Evolutionary conservation across 2,113 vertebrate species (phyloP).

Genomic region (Odontophorus gujanensis): DNA sequence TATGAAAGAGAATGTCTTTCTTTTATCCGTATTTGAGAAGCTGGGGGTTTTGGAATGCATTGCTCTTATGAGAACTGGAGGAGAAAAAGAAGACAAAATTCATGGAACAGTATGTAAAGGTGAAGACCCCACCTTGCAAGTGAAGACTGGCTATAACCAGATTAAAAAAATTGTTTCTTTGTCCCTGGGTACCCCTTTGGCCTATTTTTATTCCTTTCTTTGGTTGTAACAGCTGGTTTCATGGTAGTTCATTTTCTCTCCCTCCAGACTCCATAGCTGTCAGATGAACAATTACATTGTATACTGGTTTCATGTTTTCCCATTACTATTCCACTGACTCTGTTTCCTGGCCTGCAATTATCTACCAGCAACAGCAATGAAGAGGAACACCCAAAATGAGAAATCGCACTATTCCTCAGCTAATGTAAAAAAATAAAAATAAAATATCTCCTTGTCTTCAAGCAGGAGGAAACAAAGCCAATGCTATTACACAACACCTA

Average conservation of each 20-base stretch:
- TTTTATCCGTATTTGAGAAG: neutral
- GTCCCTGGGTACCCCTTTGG: neutral
- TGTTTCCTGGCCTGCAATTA: slow-evolving; percentile 59
- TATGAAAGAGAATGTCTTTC: neutral
- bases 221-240: slow-evolving; percentile 25
- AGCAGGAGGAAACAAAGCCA: slow-evolving; percentile 31
- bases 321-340: slow-evolving; percentile 60
- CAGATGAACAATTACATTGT: slow-evolving; percentile 35
- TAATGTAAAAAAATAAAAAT: slow-evolving; percentile 9
- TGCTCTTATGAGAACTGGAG: neutral
- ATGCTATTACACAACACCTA: neutral
- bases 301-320: slow-evolving; percentile 49
- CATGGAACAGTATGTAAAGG: neutral
- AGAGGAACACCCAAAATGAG: slow-evolving; percentile 46
- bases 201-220: slow-evolving; percentile 48
- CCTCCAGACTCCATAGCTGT: slow-evolving; percentile 49
- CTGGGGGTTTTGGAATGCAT: neutral
- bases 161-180: neutral
- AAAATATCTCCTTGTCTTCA: neutral
- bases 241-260: slow-evolving; percentile 31
- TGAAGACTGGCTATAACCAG: neutral
- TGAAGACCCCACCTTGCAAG: neutral
- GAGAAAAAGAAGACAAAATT: neutral
- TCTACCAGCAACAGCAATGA: slow-evolving; percentile 60
- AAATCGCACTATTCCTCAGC: neutral